Conservation (phyloP, 92 coral and sea anemone genomes). For the Palythoa heliodiscus region DNA sequence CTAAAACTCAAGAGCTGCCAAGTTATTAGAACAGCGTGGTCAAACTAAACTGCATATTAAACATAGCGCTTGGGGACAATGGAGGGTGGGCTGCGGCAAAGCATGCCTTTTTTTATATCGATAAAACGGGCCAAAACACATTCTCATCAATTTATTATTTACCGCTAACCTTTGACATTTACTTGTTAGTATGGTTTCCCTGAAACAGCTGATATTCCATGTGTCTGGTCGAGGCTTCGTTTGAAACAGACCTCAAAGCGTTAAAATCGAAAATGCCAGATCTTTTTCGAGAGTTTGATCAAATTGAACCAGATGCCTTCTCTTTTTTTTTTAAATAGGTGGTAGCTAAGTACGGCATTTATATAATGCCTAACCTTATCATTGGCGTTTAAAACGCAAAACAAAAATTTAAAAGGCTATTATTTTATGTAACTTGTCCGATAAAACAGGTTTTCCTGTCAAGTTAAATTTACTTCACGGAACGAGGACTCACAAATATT, state of each 20-base stretch:
- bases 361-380: too few relatives aligned
- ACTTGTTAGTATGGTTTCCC: conserved; percentile 20
- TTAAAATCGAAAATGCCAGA: neutral
- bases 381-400: neutral
- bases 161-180: conserved; percentile 34
- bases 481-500: too few relatives aligned
- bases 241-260: conserved; percentile 27
- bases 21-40: conserved; percentile 43
- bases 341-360: neutral
- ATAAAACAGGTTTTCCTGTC: neutral
- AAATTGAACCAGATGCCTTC: neutral
- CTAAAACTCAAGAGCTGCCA: conserved; percentile 25
- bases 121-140: conserved; percentile 47
- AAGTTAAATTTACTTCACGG: neutral
- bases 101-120: conserved; percentile 34
- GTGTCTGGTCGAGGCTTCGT: conserved; percentile 22
- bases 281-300: neutral
- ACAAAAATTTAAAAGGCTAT: conserved; percentile 9
- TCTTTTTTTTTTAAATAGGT: neutral
- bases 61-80: conserved; percentile 37
- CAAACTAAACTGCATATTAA: conserved; percentile 36
- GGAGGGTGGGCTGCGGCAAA: conserved; percentile 39
- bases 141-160: conserved; percentile 26
- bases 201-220: conserved; percentile 27
- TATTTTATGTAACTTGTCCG: neutral